These are phyloP conservation scores for Ochotona curzoniae DNA, from an alignment of 2,113 vertebrate species.

Conservation along the genomic window DNA sequence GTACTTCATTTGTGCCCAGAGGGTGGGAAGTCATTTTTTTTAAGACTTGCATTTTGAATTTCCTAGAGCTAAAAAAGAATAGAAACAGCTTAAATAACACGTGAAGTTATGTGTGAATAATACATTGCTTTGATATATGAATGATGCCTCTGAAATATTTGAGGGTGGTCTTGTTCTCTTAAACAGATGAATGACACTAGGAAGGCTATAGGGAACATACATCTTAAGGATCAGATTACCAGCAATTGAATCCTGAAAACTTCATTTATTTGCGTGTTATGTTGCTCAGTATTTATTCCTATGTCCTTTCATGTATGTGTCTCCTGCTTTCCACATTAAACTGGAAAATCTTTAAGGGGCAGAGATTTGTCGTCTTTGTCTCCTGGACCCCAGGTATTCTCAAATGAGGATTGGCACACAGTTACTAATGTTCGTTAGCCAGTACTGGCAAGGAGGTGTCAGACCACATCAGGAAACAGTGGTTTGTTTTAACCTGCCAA, in stretches of 20 bases:
- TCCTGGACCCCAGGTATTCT: slow-evolving; percentile 71
- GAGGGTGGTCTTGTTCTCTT: slow-evolving; percentile 35
- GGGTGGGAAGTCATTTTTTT: slow-evolving; percentile 43
- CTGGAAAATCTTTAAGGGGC: slow-evolving; percentile 55
- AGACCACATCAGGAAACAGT: neutral
- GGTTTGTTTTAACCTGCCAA: neutral
- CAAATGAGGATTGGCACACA: slow-evolving; percentile 55
- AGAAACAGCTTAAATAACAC: slow-evolving; percentile 50
- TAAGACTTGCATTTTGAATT: slow-evolving; percentile 44
- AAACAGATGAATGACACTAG: slow-evolving; percentile 20
- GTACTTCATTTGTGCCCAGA: slow-evolving; percentile 54
- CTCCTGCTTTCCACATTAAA: slow-evolving; percentile 74
- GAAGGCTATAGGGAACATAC: neutral
- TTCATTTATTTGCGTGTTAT: slow-evolving; percentile 24
- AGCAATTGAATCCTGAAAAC: slow-evolving; percentile 42
- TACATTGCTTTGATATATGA: slow-evolving; percentile 43
- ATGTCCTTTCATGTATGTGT: slow-evolving; percentile 65
- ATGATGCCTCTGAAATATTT: slow-evolving; percentile 49
- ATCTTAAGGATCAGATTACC: neutral
- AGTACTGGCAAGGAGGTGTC: neutral
- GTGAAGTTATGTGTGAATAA: slow-evolving; percentile 55
- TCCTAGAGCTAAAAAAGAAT: slow-evolving; percentile 5
- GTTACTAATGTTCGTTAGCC: slow-evolving; percentile 40
- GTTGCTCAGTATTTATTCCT: slow-evolving; percentile 50
- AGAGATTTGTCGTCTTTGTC: slow-evolving; percentile 74